These are phyloP conservation scores for Vannuccia rotundouncinata DNA, from an alignment of 2,888 invertebrate species.

Conservation along the genomic window DNA sequence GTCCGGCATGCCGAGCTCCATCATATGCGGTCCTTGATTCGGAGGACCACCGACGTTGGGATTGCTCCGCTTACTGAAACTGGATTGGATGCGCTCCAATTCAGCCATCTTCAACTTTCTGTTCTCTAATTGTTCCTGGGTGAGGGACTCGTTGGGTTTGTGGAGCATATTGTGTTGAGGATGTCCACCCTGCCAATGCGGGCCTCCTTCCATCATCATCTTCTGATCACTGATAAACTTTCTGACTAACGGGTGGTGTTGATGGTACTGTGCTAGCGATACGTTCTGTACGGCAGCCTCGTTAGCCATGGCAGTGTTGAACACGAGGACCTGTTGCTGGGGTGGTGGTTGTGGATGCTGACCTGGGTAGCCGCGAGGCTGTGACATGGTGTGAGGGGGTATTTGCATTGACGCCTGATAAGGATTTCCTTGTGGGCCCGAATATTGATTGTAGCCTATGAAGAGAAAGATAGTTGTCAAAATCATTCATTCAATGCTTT, in stretches of 20 bases:
- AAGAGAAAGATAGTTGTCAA: not conserved
- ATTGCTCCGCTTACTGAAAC: constrained; percentile 7
- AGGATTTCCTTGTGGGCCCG: not conserved
- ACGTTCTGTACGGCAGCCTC: constrained; percentile 28
- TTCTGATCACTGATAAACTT: constrained; percentile 29
- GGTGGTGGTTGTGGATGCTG: not conserved
- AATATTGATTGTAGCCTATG: not conserved
- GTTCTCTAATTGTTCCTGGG: constrained; percentile 39
- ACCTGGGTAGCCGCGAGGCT: not conserved
- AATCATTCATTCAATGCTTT: not conserved
- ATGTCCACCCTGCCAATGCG: constrained; percentile 1
- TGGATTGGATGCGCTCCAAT: constrained; percentile 35
- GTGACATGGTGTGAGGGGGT: not conserved
- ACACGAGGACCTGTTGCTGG: constrained; percentile 26
- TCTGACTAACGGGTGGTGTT: constrained; percentile 25
- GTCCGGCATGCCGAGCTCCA: not conserved
- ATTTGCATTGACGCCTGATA: not conserved
- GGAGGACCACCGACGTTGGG: not conserved
- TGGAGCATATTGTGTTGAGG: constrained; percentile 14
- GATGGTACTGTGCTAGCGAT: constrained; percentile 28
- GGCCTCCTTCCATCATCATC: constrained; percentile 6
- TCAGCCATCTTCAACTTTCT: constrained; percentile 36
- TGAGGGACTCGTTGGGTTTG: constrained; percentile 32
- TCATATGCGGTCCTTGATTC: not conserved
- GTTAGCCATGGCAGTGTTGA: constrained; percentile 34